Evolutionary conservation across 2,797 vertebrate genomes (phyloP).

Genomic region (Columba guinea): DNA sequence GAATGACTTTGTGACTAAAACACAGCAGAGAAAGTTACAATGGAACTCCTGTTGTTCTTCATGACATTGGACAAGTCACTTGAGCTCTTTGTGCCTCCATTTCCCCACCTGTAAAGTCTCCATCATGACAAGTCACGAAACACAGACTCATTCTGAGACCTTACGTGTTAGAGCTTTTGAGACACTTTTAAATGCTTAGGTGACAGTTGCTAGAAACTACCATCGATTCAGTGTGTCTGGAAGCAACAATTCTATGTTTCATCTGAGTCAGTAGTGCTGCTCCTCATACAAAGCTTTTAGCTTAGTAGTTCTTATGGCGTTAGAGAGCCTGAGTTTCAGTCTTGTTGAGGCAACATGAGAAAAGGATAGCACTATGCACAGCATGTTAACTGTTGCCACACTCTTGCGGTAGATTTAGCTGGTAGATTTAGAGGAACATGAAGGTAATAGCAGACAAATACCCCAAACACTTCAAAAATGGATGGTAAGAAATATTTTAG

Average conservation of each 20-base stretch:
- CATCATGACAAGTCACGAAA: not conserved
- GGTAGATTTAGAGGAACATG: not conserved
- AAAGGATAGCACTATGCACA: not conserved
- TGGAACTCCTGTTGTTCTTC: not conserved
- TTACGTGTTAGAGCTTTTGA: not conserved
- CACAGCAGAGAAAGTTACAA: not conserved
- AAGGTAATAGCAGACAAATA: not conserved
- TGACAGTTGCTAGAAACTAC: not conserved
- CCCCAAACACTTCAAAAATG: not conserved
- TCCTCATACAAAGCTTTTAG: not conserved
- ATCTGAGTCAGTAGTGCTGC: not conserved
- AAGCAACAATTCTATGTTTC: not conserved
- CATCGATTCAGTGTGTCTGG: not conserved
- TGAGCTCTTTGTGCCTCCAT: not conserved
- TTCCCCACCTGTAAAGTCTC: not conserved
- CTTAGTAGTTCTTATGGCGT: not conserved
- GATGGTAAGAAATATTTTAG: not conserved
- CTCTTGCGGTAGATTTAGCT: not conserved
- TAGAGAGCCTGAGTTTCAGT: not conserved
- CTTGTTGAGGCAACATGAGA: not conserved
- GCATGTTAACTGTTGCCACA: not conserved
- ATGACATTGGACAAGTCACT: not conserved
- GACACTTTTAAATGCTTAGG: not conserved
- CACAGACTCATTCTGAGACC: not conserved
- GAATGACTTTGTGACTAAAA: not conserved